Base-by-base conservation (phyloP, 2,888 invertebrate species). In the Hermodice carunculata region DNA sequence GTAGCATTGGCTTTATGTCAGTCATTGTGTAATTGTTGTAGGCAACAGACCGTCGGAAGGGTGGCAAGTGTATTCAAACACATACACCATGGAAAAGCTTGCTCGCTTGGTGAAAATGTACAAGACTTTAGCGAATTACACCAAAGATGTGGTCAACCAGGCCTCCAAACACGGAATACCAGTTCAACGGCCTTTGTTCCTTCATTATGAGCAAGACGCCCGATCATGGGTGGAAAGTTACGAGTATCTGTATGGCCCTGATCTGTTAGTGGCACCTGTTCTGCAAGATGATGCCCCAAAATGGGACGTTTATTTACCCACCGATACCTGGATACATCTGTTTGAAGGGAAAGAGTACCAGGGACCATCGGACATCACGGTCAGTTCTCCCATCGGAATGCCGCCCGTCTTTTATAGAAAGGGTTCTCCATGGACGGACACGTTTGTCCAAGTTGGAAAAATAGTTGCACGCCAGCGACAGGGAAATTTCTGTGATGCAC, bases 251-350 rank as follows among this genome's bases (percentile, higher is more conserved):
- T 80, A 71, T 51, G 83, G 83, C 2, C 28, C 64, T 1, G 81
- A 82, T 46, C 60, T 83, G 11, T 66, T 83, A 3, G 79, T 82
- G 1, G 81, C 82, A 0, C 82, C 83, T 0, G 80, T 82, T 6
- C 65, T 77, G 5, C 29, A 65, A 29, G 44, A 73, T 5, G 73
- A 71, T n/a, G 74, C 71, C 1, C 63, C 61, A 1, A 40, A 52
- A 8, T 69, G 73, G 76, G 67, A 65, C 3, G 76, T 79, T 0
- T 80, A 78, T 46, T 69, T 83, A 1, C 81, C 81, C 2, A 24
- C 54, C n/a, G 75, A 68, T 29, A 31, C 59, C 14, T 82, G 81
- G 81, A 62, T 73, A 6, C 74, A 75, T 62, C 44, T 82, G 17
- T 82, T 79, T 78, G 67, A 66, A 28, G 70, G 69, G 6, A 49